Conservation (phyloP, 2,113 vertebrate species). For the Balaenoptera acutorostrata region DNA sequence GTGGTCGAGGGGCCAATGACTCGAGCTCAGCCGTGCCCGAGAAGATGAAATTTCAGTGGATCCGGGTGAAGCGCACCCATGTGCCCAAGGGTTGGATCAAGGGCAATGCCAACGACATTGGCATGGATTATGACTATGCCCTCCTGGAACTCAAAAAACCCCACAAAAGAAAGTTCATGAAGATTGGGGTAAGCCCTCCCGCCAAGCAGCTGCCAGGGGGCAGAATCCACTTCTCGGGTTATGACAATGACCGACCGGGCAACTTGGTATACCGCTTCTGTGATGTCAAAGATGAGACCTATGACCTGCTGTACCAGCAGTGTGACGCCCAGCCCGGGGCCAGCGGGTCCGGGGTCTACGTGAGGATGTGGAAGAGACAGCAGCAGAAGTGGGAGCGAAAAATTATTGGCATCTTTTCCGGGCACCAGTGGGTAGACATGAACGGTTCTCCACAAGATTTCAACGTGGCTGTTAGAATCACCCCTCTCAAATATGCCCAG, state of each 20-base stretch:
- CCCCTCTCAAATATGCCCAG: conserved; percentile 97
- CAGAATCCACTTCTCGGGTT: conserved; percentile 96
- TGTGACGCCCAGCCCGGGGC: conserved; percentile 97
- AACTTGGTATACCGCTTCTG: conserved; percentile 97
- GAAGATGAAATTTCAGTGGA: conserved; percentile 98
- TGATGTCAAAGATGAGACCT: conserved; percentile 91
- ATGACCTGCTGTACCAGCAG: conserved; percentile 94
- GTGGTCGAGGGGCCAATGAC: conserved; percentile 70
- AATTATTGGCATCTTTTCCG: conserved; percentile 97
- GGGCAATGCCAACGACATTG: conserved; percentile 95
- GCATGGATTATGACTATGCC: conserved; percentile 99
- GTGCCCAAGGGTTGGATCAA: conserved; percentile 99
- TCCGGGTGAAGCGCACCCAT: conserved; percentile 94
- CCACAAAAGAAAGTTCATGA: conserved; percentile 96
- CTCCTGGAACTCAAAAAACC: conserved; percentile 95
- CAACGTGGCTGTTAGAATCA: conserved; percentile 96
- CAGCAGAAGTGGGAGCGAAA: conserved; percentile 93
- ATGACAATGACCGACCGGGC: conserved; percentile 91
- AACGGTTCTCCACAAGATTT: conserved; percentile 92
- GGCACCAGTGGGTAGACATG: conserved; percentile 97
- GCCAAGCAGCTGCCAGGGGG: conserved; percentile 88
- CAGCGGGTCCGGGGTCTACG: conserved; percentile 95
- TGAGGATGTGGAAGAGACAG: conserved; percentile 93
- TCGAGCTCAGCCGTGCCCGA: conserved; percentile 74
- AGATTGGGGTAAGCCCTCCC: conserved; percentile 92